Conservation (phyloP, 2,888 invertebrate genomes). For the Meiosimyza platycephala region DNA sequence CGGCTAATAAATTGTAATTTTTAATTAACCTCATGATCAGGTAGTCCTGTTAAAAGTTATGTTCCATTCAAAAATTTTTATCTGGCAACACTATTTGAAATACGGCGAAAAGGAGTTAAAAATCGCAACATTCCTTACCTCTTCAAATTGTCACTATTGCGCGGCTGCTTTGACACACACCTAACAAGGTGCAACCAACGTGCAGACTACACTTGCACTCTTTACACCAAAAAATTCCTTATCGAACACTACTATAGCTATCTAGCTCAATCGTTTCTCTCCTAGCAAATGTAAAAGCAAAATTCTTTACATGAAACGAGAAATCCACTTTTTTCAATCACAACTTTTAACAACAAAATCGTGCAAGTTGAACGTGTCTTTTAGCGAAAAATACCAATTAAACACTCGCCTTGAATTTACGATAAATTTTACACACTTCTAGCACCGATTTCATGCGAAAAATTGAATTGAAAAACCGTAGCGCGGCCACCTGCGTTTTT, state of each 20-base stretch:
- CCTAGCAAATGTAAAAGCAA: conserved; percentile 4
- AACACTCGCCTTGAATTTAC: background rate
- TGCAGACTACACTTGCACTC: conserved; percentile 18
- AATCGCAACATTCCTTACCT: conserved; percentile 31
- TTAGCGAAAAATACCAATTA: background rate
- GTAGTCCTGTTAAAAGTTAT: too few relatives aligned
- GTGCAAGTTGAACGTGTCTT: conserved; percentile 2
- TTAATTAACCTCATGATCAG: too few relatives aligned
- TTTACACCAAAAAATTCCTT: conserved; percentile 13
- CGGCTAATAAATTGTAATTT: too few relatives aligned
- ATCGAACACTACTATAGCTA: background rate
- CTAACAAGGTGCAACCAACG: background rate
- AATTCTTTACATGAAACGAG: conserved; percentile 14
- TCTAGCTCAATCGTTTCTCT: background rate
- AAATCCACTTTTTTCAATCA: conserved; percentile 16
- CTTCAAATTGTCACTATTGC: conserved; percentile 20
- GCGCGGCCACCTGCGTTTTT: conserved; percentile 3
- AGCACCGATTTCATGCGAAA: conserved; percentile 23
- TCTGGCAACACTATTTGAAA: background rate
- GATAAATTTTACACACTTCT: conserved; percentile 12
- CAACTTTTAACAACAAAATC: conserved; percentile 3
- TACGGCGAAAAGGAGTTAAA: conserved; percentile 5
- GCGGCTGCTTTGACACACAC: conserved; percentile 1
- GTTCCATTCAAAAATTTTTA: too few relatives aligned
- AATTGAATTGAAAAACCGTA: conserved; percentile 15